phyloP scores from a whole-genome alignment of 2,888 invertebrate species.

The Andricus quercusramuli region DNA sequence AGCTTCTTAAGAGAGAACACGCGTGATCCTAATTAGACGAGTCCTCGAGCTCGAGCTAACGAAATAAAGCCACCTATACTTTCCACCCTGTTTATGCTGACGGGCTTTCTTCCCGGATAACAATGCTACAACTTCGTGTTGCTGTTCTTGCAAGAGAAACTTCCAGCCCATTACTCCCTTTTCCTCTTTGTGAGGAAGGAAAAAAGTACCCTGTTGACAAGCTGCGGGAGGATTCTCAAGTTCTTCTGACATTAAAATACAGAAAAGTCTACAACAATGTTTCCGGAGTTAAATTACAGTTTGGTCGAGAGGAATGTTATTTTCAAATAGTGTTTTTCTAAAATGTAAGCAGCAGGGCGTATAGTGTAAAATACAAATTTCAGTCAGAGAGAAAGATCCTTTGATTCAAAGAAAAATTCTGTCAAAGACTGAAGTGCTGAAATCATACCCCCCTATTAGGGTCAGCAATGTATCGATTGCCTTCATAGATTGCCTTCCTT shows the following conservation, averaged over 20 bases:
- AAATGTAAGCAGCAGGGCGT: too few species aligned
- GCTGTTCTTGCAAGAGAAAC: constrained; percentile 37
- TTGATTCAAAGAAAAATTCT: too few species aligned
- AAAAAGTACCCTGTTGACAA: constrained; percentile 39
- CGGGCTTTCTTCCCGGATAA: constrained; percentile 47
- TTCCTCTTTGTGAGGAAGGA: constrained; percentile 25
- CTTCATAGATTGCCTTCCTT: too few species aligned
- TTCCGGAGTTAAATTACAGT: background rate
- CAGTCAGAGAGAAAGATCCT: too few species aligned
- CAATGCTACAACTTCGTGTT: background rate
- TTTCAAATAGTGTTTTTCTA: too few species aligned
- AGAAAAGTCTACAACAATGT: background rate
- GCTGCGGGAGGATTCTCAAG: constrained; percentile 10
- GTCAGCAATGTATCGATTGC: too few species aligned
- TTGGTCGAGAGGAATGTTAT: too few species aligned
- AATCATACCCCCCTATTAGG: too few species aligned
- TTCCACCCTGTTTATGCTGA: constrained; percentile 46
- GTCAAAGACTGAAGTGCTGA: too few species aligned
- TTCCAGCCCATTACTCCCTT: constrained; percentile 32
- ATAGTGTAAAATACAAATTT: too few species aligned
- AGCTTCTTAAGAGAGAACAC: constrained; percentile 68
- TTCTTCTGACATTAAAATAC: background rate
- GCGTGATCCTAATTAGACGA: constrained; percentile 78
- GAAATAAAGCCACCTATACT: constrained; percentile 52
- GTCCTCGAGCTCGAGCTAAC: constrained; percentile 52